phyloP scores from a whole-genome alignment of 2,797 vertebrate species.

The Chrysocyon brachyurus region DNA sequence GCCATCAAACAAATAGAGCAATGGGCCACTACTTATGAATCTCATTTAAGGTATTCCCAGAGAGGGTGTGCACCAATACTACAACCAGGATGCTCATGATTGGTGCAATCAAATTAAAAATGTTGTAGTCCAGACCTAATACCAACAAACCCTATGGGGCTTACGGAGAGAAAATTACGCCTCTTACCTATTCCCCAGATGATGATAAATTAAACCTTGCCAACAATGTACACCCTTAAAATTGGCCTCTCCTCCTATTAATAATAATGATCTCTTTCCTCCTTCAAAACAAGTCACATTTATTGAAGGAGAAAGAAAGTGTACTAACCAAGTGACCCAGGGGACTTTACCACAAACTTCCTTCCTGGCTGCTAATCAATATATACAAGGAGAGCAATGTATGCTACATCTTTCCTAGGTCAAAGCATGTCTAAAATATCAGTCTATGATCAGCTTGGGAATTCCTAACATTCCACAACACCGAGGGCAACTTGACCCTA shows the following conservation, averaged over 20 bases:
- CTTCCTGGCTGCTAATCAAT: background rate
- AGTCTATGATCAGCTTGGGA: background rate
- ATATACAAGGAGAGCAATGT: background rate
- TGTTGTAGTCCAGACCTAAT: background rate
- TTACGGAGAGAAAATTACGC: background rate
- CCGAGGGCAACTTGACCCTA: background rate
- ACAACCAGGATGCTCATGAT: background rate
- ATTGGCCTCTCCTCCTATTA: background rate
- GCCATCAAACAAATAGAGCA: background rate
- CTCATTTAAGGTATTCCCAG: background rate
- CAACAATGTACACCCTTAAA: background rate
- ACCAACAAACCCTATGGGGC: background rate
- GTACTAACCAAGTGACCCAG: background rate
- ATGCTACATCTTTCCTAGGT: background rate
- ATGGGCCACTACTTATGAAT: background rate
- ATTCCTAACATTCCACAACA: background rate
- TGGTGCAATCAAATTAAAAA: background rate
- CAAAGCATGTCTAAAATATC: background rate
- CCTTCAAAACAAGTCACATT: background rate
- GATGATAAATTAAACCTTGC: background rate
- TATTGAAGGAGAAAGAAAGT: background rate
- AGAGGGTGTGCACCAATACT: background rate
- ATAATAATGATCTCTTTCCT: background rate
- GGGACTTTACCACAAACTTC: background rate
- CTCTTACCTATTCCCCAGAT: background rate